phyloP scores from a whole-genome alignment of 2,888 invertebrate species.

The Sarcophaga subvicina region DNA sequence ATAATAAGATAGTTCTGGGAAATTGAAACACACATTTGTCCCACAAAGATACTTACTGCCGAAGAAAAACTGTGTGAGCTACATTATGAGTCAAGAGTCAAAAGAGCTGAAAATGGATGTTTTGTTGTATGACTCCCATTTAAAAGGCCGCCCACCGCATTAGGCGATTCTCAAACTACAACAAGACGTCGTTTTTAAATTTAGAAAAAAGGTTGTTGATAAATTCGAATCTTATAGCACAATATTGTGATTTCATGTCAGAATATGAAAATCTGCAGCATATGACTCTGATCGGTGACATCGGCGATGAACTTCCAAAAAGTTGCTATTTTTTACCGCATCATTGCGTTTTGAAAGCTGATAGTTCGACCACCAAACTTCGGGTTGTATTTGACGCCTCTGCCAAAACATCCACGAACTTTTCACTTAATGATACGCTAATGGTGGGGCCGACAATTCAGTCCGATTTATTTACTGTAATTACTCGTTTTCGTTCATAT shows the following conservation, averaged over 20 bases:
- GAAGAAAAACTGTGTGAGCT: constrained; percentile 2
- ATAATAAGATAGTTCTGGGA: constrained; percentile 6
- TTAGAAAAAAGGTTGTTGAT: not conserved
- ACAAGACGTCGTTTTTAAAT: not conserved
- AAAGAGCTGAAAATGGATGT: not conserved
- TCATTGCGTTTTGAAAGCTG: constrained; percentile 67
- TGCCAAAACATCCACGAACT: constrained; percentile 66
- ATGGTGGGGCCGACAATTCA: constrained; percentile 62
- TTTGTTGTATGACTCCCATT: not conserved
- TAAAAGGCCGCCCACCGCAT: not conserved
- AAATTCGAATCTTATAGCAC: not conserved
- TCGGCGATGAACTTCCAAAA: not conserved
- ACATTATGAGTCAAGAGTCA: not conserved
- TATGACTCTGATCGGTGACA: not conserved
- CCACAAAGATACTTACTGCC: not conserved
- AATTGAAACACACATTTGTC: not conserved
- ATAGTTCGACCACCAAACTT: constrained; percentile 71
- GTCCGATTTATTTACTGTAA: too few relatives aligned
- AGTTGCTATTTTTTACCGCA: constrained; percentile 65
- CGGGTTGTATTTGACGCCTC: constrained; percentile 73
- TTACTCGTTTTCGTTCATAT: too few relatives aligned
- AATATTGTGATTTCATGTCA: not conserved
- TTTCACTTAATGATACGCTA: constrained; percentile 42
- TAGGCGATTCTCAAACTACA: not conserved
- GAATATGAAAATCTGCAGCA: not conserved